Evolutionary conservation across 2,113 vertebrate species (phyloP).

Genomic region (Gallinago paraguaiae): DNA sequence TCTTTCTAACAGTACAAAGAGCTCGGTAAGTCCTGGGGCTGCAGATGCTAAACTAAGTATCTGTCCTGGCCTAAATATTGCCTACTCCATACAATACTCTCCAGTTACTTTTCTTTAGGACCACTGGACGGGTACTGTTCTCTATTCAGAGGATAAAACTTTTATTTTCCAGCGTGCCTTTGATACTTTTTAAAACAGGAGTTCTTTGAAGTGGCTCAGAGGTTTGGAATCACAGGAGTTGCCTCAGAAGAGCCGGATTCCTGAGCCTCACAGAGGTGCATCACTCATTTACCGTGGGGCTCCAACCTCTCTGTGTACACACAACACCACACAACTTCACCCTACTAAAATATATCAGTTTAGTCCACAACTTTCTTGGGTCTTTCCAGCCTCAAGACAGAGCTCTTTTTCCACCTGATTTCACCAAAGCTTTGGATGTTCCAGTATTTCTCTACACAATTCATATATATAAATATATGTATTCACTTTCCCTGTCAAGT

Average conservation of each 20-base stretch:
- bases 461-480: neutral
- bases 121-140: neutral
- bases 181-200: conserved; percentile 50
- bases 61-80: conserved; percentile 41
- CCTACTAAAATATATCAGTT: neutral
- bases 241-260: conserved; percentile 47
- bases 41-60: neutral
- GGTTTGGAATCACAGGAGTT: conserved; percentile 28
- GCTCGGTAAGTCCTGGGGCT: neutral
- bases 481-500: neutral
- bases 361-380: neutral
- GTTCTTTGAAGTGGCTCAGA: conserved; percentile 58
- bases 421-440: neutral
- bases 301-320: neutral
- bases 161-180: conserved; percentile 6
- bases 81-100: neutral
- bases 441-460: neutral
- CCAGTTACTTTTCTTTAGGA: conserved; percentile 4
- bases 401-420: neutral
- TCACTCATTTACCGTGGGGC: conserved; percentile 19
- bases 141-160: conserved; percentile 8
- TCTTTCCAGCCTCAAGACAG: neutral
- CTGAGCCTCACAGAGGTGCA: neutral
- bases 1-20: neutral
- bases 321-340: neutral